These are phyloP conservation scores for Turritopsis rubra DNA, from an alignment of 30 jellyfish, hydroid and myxozoan species.

Conservation along the genomic window DNA sequence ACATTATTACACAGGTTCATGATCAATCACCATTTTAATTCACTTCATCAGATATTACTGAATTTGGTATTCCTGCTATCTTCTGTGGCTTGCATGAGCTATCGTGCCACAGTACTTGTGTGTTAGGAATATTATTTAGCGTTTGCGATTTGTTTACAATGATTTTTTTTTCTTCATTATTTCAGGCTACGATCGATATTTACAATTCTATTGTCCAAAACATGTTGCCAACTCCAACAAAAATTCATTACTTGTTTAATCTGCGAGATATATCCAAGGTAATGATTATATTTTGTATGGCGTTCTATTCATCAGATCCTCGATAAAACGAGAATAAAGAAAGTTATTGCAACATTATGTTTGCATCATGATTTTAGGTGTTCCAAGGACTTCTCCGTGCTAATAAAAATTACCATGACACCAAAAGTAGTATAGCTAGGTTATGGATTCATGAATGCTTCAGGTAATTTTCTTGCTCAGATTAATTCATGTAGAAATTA, in stretches of 20 bases:
- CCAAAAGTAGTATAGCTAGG: conserved; percentile 84
- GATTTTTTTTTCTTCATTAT: background rate
- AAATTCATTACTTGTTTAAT: conserved; percentile 82
- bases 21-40: background rate
- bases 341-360: no score
- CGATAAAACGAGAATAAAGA: no score
- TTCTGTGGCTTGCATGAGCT: no score
- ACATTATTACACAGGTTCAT: conserved; percentile 74
- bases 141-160: background rate
- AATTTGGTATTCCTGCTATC: no score
- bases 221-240: conserved; percentile 89
- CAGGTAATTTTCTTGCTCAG: conserved; percentile 57
- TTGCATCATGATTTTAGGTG: conserved; percentile 35
- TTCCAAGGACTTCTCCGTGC: conserved; percentile 95
- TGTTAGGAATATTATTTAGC: no score
- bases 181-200: conserved; percentile 83
- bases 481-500: no score
- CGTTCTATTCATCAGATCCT: background rate
- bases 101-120: no score
- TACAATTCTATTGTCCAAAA: conserved; percentile 80
- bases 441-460: conserved; percentile 97
- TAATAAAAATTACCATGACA: conserved; percentile 75
- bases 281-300: background rate
- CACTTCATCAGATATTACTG: background rate
- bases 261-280: conserved; percentile 92